Evolutionary conservation across 2,113 vertebrate species (phyloP), one percentile per base, ranked within the genome.

Genomic region (Pseudolaguvia tuberculata): DNA sequence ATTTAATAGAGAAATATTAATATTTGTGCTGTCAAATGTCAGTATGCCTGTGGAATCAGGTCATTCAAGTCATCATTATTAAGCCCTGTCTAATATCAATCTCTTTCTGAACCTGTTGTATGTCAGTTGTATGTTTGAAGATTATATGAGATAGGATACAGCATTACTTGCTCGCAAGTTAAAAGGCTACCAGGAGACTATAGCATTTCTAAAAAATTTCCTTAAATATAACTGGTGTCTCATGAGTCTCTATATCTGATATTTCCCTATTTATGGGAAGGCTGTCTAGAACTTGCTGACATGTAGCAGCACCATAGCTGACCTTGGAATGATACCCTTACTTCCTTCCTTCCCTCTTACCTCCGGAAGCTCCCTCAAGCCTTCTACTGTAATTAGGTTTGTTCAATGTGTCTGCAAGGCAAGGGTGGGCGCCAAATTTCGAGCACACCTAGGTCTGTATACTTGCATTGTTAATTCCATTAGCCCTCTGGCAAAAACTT

Each of bases 401-500:
- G 68, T 59, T 66, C 59, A 78, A 53, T 62, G 59, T 62, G 72
- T 78, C 76, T 72, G 67, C 20, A 52, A 78, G 78, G 76, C 70
- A 53, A 42, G 50, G 57, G 58, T 42, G 69, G n/a, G 68, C 57
- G 63, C 51, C 53, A 17, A 25, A 29, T 78, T 25, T 55, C 75
- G 75, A 75, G 73, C 85, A 85, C 78, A 86, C 47, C 61, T 73
- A 82, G 72, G 81, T 83, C 85, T 88, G 86, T 90, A 89, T 89
- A 89, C 85, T 87, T 89, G 88, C 86, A 88, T 88, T 88, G 87
- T 88, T 90, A 89, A 89, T 89, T 89, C 84, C 87, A 89, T 90
- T 88, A 90, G 84, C 85, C 88, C 84, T 84, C 79, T 48, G 70
- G 89, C 88, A 86, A 85, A 77, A 84, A 79, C 86, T 88, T 86